Evolutionary conservation across 2,113 vertebrate species (phyloP).

Genomic region (Xiphias gladius): DNA sequence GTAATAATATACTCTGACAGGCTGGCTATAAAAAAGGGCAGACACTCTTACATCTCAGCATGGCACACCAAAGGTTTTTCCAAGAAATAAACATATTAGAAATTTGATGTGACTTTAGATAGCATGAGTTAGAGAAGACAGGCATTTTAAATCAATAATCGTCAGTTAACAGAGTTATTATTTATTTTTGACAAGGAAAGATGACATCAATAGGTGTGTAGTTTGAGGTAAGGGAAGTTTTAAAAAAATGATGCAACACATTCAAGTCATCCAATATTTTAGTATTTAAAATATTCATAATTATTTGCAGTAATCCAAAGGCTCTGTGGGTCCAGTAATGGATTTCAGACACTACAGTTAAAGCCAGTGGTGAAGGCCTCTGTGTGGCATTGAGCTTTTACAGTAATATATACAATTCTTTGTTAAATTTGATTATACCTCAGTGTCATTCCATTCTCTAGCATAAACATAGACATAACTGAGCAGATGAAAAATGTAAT

Average conservation of each 20-base stretch:
- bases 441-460: conserved; percentile 22
- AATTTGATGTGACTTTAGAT: conserved; percentile 15
- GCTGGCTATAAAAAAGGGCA: conserved; percentile 72
- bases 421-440: conserved; percentile 10
- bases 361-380: conserved; percentile 23
- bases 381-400: conserved; percentile 27
- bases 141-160: conserved; percentile 27
- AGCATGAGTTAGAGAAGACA: conserved; percentile 1
- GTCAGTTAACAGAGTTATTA: neutral
- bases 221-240: conserved; percentile 1
- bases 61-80: conserved; percentile 38
- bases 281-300: conserved; percentile 29
- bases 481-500: conserved; percentile 7
- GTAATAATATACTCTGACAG: conserved; percentile 84
- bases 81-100: conserved; percentile 23
- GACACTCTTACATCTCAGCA: conserved; percentile 57
- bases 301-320: conserved; percentile 28
- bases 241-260: conserved; percentile 1
- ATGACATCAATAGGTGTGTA: neutral
- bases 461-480: neutral
- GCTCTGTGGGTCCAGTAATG: conserved; percentile 16
- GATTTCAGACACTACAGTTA: conserved; percentile 27
- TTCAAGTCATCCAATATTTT: neutral
- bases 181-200: conserved; percentile 6
- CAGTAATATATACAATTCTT: conserved; percentile 11